phyloP scores from a whole-genome alignment of 2,113 vertebrate genomes.

The Heterochromis multidens region DNA sequence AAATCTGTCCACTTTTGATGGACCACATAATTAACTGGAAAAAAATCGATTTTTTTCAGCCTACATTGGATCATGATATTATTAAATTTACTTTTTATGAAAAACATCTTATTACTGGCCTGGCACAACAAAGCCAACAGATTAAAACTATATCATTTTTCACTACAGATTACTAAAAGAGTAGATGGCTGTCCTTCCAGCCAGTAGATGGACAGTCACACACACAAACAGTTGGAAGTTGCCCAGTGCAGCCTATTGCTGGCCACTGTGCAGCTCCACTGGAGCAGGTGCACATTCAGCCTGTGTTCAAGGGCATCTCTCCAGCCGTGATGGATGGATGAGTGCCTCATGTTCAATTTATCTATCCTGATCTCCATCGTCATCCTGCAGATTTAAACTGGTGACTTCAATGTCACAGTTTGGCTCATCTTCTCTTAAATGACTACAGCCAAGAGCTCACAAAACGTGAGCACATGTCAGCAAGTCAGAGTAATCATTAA shows the following conservation, averaged over 20 bases:
- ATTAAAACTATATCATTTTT: neutral
- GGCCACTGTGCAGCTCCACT: slow-evolving; percentile 42
- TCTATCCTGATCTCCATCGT: slow-evolving; percentile 10
- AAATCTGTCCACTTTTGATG: neutral
- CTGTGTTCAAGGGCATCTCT: slow-evolving; percentile 56
- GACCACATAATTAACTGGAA: neutral
- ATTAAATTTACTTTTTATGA: neutral
- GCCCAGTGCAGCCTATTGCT: slow-evolving; percentile 30
- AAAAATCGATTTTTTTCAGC: neutral
- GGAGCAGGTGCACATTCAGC: slow-evolving; percentile 49
- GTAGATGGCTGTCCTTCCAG: neutral
- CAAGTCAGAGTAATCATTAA: neutral
- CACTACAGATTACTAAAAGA: neutral
- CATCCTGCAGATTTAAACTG: slow-evolving; percentile 12
- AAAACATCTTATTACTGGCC: neutral
- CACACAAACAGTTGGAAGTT: slow-evolving; percentile 11
- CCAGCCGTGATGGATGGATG: slow-evolving; percentile 42
- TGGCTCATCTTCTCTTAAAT: neutral
- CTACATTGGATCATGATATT: neutral
- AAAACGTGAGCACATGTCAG: neutral
- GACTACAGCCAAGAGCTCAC: neutral
- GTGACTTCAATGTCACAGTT: slow-evolving; percentile 22
- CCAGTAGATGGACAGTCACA: neutral
- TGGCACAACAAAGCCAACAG: neutral
- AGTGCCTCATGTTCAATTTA: slow-evolving; percentile 31